Base-by-base conservation (phyloP, 2,888 invertebrate species). In the Zhengitettix transpicula region DNA sequence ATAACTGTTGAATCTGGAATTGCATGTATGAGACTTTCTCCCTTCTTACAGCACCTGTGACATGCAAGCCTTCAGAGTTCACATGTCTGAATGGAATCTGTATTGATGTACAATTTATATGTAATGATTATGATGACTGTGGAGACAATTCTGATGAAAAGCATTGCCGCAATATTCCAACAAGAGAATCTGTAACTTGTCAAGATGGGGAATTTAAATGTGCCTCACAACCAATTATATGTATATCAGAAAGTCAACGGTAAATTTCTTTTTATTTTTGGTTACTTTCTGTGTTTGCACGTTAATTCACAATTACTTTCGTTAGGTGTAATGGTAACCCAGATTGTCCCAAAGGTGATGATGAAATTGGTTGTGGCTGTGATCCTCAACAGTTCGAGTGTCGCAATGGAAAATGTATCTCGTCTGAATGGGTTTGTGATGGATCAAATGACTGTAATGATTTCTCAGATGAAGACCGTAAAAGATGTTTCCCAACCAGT, bases 291-390 rank as follows among this genome's bases (percentile, higher is more conserved):
- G 28, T 28, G 28, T 28, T 28, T 3, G 9, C 52, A 14, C 2
- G 3, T 52, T 16, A 40, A 58, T 53, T 17, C n/a, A 42, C 41
- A 11, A 51, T 52, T 28, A 42, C 17, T 42, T 57, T 57, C 11
- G 11, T 58, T 60, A 83, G 83, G 41, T 87, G 86, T 68, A 80
- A 86, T 68, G 78, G 79, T 14, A 79, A 76, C 9, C 68, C 77
- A 0, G 87, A 89, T 61, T 89, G 89, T 67, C 84, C 85, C 0
- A 77, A 80, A 0, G 81, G 80, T 2, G 87, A 87, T 61, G 89
- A 90, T 65, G 89, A 89, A 68, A 69, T 71, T 1, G 75, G 74
- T 40, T 86, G 85, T 65, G 70, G 68, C 7, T 84, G 84, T 65
- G 60, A 58, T 40, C 60, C 67, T 5, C 74, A 74, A 0, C 70